These are phyloP conservation scores for Riptortus pedestris DNA, from an alignment of 1,140 invertebrate species.

Conservation along the genomic window DNA sequence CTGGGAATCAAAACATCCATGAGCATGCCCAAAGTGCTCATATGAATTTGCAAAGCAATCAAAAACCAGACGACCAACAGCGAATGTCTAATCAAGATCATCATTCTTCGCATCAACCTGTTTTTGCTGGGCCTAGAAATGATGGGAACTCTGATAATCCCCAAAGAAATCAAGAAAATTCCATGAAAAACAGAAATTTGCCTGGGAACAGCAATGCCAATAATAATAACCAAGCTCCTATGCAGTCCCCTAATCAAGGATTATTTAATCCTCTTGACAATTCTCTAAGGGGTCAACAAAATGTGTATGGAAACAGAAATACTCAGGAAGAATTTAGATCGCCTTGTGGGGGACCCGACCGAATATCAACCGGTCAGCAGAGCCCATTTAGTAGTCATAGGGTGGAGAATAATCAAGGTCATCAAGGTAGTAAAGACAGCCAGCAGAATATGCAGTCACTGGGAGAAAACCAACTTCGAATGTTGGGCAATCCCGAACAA, in stretches of 20 bases:
- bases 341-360: neutral
- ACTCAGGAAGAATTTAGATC: neutral
- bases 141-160: neutral
- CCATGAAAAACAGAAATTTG: neutral
- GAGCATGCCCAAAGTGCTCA: no score
- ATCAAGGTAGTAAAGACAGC: no score
- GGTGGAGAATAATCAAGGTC: neutral
- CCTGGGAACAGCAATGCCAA: no score
- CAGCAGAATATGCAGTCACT: no score
- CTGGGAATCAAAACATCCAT: neutral
- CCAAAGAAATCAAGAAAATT: neutral
- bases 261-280: neutral
- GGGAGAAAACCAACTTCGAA: no score
- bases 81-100: neutral
- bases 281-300: neutral
- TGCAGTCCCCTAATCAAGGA: no score
- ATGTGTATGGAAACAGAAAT: neutral
- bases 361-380: neutral
- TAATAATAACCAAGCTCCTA: no score
- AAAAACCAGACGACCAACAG: neutral
- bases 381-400: neutral
- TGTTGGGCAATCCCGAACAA: neutral
- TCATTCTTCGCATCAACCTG: neutral
- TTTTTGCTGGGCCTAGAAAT: neutral
- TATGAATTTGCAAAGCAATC: neutral